Evolutionary conservation across 2,797 vertebrate species (phyloP), one percentile per base, ranked within the genome.

Genomic region (Catostomus latipinnis): DNA sequence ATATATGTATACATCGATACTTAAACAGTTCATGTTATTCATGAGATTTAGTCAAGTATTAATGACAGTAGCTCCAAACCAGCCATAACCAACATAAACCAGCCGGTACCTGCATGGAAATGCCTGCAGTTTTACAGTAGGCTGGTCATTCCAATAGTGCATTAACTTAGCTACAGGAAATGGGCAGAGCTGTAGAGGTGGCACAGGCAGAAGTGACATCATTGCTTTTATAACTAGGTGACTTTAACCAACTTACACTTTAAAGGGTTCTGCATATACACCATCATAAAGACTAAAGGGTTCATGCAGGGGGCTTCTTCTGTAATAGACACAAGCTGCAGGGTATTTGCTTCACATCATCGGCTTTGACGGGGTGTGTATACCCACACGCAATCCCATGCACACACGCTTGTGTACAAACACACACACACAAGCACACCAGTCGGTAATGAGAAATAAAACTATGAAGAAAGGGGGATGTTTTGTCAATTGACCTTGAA

Each of bases 401-500:
- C 74, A 57, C 52, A 77, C 72, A 5, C 48, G 7, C 49, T 71
- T 61, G 58, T 74, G 77, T 65, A 82, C 62, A 57, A 71, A 83
- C 46, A 81, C 73, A 57, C 72, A 56, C 63, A 60, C 65, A 81
- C 63, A 74, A 90, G 90, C 86, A 89, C 86, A 84, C 83, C 89
- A 90, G 77, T 89, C 85, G 89, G 92, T 92, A 88, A 81, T 78
- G 84, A 92, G 88, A 87, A 87, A 90, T 90, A 90, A 89, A 90
- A 63, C 88, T 88, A 85, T 75, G 76, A 88, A 90, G 91, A 88
- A 90, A 90, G 90, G 78, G 62, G 75, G 75, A 83, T 84, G 82
- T 83, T 84, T 84, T 85, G 78, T 90, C 91, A 92, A 90, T 90
- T 94, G 93, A 93, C 93, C 93, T 94, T 94, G 93, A 93, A 94